Conservation (phyloP, 2,113 vertebrate species). For the Isichthys henryi region DNA sequence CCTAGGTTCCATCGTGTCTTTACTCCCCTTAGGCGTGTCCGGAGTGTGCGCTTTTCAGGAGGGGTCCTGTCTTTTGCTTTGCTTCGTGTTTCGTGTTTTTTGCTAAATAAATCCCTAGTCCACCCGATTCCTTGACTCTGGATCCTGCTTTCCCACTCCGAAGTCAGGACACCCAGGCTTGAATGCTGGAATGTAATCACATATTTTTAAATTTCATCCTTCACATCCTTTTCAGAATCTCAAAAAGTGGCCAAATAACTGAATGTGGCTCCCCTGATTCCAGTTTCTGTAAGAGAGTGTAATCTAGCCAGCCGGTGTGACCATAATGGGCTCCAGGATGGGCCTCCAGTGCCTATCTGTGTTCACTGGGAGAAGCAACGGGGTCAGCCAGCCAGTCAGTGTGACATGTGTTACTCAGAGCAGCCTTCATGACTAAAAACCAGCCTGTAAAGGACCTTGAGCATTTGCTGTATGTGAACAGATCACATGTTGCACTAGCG, state of each 20-base stretch:
- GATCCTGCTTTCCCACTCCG: too few species aligned
- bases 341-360: neutral
- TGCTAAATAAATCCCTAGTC: too few species aligned
- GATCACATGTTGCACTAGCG: neutral
- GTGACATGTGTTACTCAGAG: neutral
- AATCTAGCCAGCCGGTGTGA: neutral
- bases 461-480: neutral
- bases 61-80: too few species aligned
- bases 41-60: too few species aligned
- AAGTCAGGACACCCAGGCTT: neutral
- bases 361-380: neutral
- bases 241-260: neutral
- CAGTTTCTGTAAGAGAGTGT: neutral
- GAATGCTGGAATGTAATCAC: neutral
- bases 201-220: neutral
- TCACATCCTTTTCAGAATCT: neutral
- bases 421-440: neutral
- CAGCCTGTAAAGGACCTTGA: neutral
- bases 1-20: too few species aligned
- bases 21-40: too few species aligned
- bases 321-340: neutral
- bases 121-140: too few species aligned
- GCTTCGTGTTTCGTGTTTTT: too few species aligned
- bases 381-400: neutral
- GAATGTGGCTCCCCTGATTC: neutral